Percentiles rank a stretch among this genome's conserved stretches.
Evolutionary conservation across 2,113 vertebrate species (phyloP).

Genomic region (Jacana jacana): DNA sequence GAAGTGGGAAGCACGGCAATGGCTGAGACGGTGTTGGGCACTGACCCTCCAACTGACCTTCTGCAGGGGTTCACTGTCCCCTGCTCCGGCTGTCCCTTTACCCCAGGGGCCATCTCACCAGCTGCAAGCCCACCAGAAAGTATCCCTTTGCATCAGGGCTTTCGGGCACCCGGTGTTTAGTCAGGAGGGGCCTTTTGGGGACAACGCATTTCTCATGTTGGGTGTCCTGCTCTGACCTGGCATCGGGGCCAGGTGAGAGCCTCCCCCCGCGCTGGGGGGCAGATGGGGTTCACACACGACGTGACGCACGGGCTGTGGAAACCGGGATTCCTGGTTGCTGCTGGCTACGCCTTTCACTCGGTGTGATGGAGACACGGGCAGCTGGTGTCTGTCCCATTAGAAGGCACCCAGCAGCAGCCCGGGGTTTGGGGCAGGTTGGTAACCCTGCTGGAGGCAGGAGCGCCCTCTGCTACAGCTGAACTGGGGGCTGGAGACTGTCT

Average conservation of each 20-base stretch:
- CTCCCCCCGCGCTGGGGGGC: background rate
- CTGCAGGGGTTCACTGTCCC: fast-evolving
- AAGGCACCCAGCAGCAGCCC: background rate
- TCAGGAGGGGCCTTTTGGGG: background rate
- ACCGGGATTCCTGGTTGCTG: background rate
- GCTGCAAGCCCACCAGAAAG: background rate
- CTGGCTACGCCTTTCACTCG: background rate
- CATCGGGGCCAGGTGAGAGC: background rate
- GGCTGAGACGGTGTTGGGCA: fast-evolving
- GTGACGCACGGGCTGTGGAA: background rate
- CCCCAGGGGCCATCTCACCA: fast-evolving
- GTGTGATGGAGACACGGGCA: background rate
- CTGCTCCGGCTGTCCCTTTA: fast-evolving
- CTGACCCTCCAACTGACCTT: background rate
- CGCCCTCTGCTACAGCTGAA: background rate
- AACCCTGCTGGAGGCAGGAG: background rate
- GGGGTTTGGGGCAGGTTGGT: background rate
- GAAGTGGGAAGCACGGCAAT: fast-evolving
- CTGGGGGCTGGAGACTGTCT: background rate
- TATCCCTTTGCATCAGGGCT: background rate
- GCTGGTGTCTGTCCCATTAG: background rate
- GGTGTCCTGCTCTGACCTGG: background rate
- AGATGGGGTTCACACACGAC: too few relatives aligned
- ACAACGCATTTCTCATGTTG: background rate
- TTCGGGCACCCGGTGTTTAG: background rate